A percentile compares a stretch with the other conserved stretches of the same genome.
These are phyloP conservation scores for Telmatherina bonti DNA, from an alignment of 2,797 vertebrate species.

Conservation along the genomic window DNA sequence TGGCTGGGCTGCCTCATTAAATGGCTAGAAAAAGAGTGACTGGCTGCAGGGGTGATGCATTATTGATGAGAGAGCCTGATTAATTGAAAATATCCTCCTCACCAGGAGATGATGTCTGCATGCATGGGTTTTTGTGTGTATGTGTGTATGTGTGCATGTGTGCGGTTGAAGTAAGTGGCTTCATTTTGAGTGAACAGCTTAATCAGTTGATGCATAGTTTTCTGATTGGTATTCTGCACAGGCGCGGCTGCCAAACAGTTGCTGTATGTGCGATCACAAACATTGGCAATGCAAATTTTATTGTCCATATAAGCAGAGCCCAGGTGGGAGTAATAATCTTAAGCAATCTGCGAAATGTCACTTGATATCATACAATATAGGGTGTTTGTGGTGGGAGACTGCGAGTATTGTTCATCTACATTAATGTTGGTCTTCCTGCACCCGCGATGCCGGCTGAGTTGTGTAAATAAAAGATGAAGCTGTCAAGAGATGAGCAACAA, in stretches of 20 bases:
- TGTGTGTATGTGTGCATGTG: not conserved
- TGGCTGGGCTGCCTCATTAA: conserved; percentile 80
- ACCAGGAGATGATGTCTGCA: conserved; percentile 48
- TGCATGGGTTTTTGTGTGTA: not conserved
- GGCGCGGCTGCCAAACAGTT: conserved; percentile 33
- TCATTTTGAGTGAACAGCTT: conserved; percentile 59
- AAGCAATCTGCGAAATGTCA: conserved; percentile 53
- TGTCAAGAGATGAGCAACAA: conserved; percentile 64
- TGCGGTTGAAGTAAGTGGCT: conserved; percentile 56
- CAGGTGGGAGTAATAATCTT: conserved; percentile 55
- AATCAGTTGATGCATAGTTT: conserved; percentile 58
- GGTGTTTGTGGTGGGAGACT: conserved; percentile 39
- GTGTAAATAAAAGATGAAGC: conserved; percentile 77
- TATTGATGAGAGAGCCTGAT: conserved; percentile 84
- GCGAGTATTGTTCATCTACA: conserved; percentile 32
- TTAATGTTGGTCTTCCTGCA: conserved; percentile 43
- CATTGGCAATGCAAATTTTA: conserved; percentile 28
- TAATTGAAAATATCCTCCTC: conserved; percentile 82
- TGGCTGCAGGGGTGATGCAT: conserved; percentile 81
- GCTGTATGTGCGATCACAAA: conserved; percentile 39
- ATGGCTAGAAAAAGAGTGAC: conserved; percentile 79
- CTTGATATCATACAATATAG: conserved; percentile 39
- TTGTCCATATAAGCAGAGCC: conserved; percentile 29
- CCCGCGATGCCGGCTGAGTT: conserved; percentile 45
- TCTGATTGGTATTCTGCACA: conserved; percentile 54